Conservation (phyloP, 1,140 invertebrate species). For the Coboldia fuscipes region DNA sequence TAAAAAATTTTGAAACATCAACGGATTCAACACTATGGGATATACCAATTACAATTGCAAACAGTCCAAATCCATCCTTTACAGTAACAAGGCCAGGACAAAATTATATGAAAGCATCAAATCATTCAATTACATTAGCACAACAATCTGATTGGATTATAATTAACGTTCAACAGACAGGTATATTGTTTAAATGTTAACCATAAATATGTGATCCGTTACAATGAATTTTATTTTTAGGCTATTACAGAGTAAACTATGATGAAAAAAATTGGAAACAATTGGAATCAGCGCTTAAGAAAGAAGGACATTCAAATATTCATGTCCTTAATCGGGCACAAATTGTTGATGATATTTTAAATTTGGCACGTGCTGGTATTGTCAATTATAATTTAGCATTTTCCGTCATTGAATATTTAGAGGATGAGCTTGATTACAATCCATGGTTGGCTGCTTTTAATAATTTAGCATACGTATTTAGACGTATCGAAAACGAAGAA, state of each 20-base stretch:
- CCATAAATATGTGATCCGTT: too few relatives aligned
- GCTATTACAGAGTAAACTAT: slow-evolving; percentile 65
- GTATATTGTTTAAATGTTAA: slow-evolving; percentile 14
- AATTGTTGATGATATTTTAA: slow-evolving; percentile 56
- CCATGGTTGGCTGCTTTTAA: slow-evolving; percentile 38
- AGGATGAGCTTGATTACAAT: slow-evolving; percentile 34
- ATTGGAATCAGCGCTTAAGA: slow-evolving; percentile 27
- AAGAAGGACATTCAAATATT: slow-evolving; percentile 27
- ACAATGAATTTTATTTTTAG: slow-evolving; percentile 19
- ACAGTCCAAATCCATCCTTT: slow-evolving; percentile 24
- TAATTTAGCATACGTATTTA: slow-evolving; percentile 21
- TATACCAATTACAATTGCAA: slow-evolving; percentile 35
- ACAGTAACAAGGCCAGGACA: slow-evolving; percentile 23
- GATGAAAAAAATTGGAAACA: slow-evolving; percentile 39
- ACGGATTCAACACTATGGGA: slow-evolving; percentile 23
- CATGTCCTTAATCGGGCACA: slow-evolving; percentile 54
- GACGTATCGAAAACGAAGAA: slow-evolving; percentile 8
- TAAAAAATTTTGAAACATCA: slow-evolving; percentile 17
- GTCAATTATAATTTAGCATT: slow-evolving; percentile 26
- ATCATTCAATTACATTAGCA: slow-evolving; percentile 5
- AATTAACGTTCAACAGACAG: slow-evolving; percentile 41
- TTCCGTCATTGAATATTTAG: slow-evolving; percentile 32
- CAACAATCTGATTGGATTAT: slow-evolving; percentile 32
- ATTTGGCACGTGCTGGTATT: slow-evolving; percentile 25
- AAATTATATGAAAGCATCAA: slow-evolving; percentile 9